These are phyloP conservation scores for Hypotaenidia philippensis DNA, from an alignment of 2,797 vertebrate genomes.

Conservation along the genomic window DNA sequence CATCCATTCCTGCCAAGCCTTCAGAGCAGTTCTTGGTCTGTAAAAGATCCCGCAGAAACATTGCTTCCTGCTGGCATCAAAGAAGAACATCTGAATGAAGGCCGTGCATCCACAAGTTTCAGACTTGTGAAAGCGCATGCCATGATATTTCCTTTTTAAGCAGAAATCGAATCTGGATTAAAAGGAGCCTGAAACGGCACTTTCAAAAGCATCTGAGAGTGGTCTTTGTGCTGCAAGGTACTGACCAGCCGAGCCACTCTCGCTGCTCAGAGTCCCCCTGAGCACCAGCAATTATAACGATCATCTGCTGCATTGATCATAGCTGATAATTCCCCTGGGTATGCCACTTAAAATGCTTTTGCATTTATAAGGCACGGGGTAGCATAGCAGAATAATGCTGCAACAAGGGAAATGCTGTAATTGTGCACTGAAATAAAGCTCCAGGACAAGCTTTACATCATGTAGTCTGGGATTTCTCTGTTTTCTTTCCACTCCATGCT, in stretches of 20 bases:
- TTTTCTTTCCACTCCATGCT: not conserved
- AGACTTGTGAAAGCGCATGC: not conserved
- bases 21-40: not conserved
- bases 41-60: not conserved
- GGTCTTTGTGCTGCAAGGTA: not conserved
- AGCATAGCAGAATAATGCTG: not conserved
- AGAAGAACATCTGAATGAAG: not conserved
- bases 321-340: not conserved
- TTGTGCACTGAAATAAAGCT: not conserved
- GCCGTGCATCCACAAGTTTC: not conserved
- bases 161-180: not conserved
- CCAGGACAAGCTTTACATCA: not conserved
- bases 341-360: not conserved
- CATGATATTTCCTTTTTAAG: not conserved
- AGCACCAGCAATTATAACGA: not conserved
- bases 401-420: not conserved
- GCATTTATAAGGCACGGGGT: not conserved
- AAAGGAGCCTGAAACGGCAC: not conserved
- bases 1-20: slow-evolving; percentile 26
- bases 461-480: not conserved
- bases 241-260: not conserved
- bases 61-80: slow-evolving; percentile 63
- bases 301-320: not conserved
- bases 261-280: not conserved
- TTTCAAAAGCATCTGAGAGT: not conserved